A percentile compares a stretch with the other conserved stretches of the same genome.
phyloP scores from a whole-genome alignment of 2,113 vertebrate species.

The Plecotus auritus region DNA sequence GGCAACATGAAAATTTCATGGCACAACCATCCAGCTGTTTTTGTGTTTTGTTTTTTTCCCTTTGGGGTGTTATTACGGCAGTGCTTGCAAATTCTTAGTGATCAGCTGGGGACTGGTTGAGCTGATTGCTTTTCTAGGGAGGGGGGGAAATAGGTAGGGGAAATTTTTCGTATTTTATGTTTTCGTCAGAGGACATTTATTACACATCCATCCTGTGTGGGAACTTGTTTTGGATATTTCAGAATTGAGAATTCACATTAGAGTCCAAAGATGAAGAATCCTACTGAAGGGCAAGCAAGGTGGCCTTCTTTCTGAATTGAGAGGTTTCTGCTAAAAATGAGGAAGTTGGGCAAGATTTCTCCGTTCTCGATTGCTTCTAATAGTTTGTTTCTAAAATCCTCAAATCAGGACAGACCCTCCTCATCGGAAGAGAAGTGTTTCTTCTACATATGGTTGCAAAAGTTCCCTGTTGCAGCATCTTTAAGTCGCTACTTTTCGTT shows the following conservation, averaged over 20 bases:
- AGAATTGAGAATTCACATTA: background rate
- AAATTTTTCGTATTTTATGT: background rate
- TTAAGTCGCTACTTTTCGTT: background rate
- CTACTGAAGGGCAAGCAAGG: background rate
- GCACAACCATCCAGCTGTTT: background rate
- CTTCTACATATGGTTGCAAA: background rate
- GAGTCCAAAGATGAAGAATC: background rate
- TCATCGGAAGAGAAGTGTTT: background rate
- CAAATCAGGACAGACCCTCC: background rate
- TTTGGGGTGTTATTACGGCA: background rate
- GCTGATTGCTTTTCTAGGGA: background rate
- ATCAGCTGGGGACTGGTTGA: background rate
- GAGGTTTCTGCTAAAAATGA: background rate
- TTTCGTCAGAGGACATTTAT: background rate
- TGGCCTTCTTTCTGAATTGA: background rate
- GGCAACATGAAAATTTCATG: background rate
- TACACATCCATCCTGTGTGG: fast-evolving
- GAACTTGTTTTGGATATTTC: background rate
- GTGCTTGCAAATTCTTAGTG: background rate
- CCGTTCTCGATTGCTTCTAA: background rate
- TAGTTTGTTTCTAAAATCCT: background rate
- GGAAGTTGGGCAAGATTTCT: background rate
- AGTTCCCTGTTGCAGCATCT: background rate
- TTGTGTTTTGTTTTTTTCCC: background rate
- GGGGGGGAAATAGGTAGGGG: background rate